Evolutionary conservation across 2,113 vertebrate genomes (phyloP), one percentile per base, ranked within the genome.

Genomic region (Fukomys damarensis): DNA sequence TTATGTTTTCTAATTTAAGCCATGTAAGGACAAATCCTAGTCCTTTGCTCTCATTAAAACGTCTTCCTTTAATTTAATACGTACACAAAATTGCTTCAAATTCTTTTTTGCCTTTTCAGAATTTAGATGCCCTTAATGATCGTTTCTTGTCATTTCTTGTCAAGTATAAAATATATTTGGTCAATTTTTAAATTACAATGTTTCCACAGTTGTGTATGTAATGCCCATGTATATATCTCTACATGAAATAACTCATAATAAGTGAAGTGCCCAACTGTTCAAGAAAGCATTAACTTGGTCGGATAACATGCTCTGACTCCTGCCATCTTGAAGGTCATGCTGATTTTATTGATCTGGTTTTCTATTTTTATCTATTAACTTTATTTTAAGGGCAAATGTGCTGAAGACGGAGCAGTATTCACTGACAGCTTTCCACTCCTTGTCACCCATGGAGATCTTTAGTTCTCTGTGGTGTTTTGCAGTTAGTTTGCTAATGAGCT

Each of bases 341-440:
- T 97, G 94, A 94, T 92, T 93, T 96, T 96, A 96, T 98, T 95
- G 94, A 97, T 97, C 65, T 72, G 54, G 3, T 86, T 93, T 97
- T 91, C 68, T 96, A 56, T 83, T 95, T 97, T 89, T 93, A 79
- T 22, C 86, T 74, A 96, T 96, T 96, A 89, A 68, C 79, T 96
- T 96, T 96, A 65, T 54, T 93, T 96, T 96, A 94, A 96, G 96
- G 72, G 80, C 76, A 94, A 81, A 68, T 93, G 74, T 95, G 74
- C 80, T 94, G 86, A 96, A 94, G 89, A 94, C 89, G 80, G 11
- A 91, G 54, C 56, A 43, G 80, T 59, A 35, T 24, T 96, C 87
- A 35, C 86, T 95, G 96, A 97, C 95, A 97, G 94, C 89, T 96
- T 96, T 92, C 70, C 0, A 43, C 91, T 82, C 52, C 59, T 1